Conservation (phyloP, 1,140 invertebrate genomes). For the Conus ventricosus region DNA sequence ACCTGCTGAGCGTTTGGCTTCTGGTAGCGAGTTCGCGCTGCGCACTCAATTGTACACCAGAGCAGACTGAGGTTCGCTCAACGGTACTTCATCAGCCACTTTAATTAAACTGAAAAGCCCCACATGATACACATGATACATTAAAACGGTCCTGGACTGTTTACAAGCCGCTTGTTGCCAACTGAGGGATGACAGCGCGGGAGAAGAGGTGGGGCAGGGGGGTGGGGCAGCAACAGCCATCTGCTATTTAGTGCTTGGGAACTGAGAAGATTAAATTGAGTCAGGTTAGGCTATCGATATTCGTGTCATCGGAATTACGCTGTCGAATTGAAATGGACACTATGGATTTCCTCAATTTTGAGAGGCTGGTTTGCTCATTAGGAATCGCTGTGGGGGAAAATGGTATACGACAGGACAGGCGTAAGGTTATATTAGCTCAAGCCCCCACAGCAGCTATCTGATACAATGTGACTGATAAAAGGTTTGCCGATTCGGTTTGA, state of each 20-base stretch:
- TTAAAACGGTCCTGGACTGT: not conserved
- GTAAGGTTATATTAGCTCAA: too few relatives aligned
- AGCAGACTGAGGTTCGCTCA: not conserved
- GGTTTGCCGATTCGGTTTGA: too few relatives aligned
- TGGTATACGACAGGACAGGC: too few relatives aligned
- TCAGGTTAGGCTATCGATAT: too few relatives aligned
- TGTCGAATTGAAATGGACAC: not conserved
- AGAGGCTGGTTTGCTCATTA: not conserved
- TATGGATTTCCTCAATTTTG: not conserved
- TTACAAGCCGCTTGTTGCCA: not conserved
- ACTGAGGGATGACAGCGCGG: not conserved
- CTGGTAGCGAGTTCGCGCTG: not conserved
- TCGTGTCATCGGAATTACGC: not conserved
- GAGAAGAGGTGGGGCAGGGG: not conserved
- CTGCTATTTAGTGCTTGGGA: not conserved
- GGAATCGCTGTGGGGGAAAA: too few relatives aligned
- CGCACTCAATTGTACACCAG: not conserved
- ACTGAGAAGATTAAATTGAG: not conserved
- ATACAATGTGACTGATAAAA: too few relatives aligned
- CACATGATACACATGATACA: not conserved
- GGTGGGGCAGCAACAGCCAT: not conserved
- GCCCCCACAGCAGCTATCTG: too few relatives aligned
- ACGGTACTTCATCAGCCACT: not conserved
- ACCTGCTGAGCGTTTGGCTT: not conserved
- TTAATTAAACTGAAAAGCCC: not conserved